Evolutionary conservation across 2,888 invertebrate genomes (phyloP), one percentile per base, ranked within the genome.

Genomic region (Tipula helvola): DNA sequence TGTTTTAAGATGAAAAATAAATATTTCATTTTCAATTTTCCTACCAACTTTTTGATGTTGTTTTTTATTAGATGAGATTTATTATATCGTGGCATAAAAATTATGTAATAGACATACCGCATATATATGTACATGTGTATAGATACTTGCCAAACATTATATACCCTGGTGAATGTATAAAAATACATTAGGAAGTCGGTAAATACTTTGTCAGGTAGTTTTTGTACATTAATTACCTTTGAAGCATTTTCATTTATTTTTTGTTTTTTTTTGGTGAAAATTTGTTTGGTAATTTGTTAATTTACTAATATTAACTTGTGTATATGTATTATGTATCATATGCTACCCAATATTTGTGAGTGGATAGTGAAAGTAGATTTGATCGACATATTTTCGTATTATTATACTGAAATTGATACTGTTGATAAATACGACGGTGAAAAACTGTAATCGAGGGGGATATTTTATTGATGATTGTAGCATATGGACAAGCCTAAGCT

Each of bases 51-150:
- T 28, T 71, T 71, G 71, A 71, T 71, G 71, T 71, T 71, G 10
- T 71, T 71, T 71, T 71, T 71, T 71, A 71, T 71, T 71, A 71
- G 71, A 71, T 71, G 71, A 71, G 71, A 71, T 71, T 71, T 71
- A 57, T 57, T 57, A 71, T 71, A 28, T 28, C 28, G 28, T 71
- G 28, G 71, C 28, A 71, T 71, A 18, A 71, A 71, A 71, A 39
- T 28, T 18, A 71, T 71, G 71, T 71, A 28, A 57, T 71, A 71
- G 28, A 71, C 71, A 57, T 28, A 71, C 71, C 71, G 28, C 71
- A 71, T 28, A 71, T 28, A 71, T 18, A 71, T 28, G 28, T 18
- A 57, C 18, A 18, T 57, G 5, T 57, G n/a, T n/a, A n/a, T n/a
- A 18, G 5, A 57, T 57, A 52, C 47, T 5, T 41, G 28, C 28